phyloP scores from a whole-genome alignment of 2,888 invertebrate species.

The Rhopalosiphum nymphaeae region DNA sequence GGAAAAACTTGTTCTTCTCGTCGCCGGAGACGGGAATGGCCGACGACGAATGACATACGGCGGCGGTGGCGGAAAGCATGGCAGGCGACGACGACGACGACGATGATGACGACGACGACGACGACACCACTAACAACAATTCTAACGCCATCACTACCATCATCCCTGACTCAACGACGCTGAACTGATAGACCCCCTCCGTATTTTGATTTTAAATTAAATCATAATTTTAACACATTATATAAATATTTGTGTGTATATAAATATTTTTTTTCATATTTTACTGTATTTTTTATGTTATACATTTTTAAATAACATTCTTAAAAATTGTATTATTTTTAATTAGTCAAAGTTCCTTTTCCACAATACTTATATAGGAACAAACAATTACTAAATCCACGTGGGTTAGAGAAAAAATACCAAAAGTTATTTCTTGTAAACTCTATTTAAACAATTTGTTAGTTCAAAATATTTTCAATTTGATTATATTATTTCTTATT shows the following conservation, averaged over 20 bases:
- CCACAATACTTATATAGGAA: neutral
- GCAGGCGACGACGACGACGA: neutral
- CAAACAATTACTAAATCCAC: neutral
- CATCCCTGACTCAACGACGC: neutral
- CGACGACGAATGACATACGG: slow-evolving; percentile 7
- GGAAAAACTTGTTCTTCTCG: neutral
- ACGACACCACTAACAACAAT: neutral
- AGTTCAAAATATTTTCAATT: neutral
- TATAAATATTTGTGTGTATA: neutral
- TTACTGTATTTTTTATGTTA: neutral
- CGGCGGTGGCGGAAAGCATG: neutral
- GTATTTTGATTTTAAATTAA: neutral
- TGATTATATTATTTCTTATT: neutral
- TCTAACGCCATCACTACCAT: neutral
- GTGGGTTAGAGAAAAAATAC: neutral
- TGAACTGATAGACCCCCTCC: neutral
- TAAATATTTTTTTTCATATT: neutral
- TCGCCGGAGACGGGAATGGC: neutral
- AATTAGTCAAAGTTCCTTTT: slow-evolving; percentile 27
- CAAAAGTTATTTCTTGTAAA: neutral
- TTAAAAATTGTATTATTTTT: neutral
- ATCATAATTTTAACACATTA: neutral
- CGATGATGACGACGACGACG: neutral
- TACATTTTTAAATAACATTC: neutral
- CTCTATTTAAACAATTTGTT: neutral